phyloP scores from a whole-genome alignment of 2,888 invertebrate genomes.

The Mimas tiliae region DNA sequence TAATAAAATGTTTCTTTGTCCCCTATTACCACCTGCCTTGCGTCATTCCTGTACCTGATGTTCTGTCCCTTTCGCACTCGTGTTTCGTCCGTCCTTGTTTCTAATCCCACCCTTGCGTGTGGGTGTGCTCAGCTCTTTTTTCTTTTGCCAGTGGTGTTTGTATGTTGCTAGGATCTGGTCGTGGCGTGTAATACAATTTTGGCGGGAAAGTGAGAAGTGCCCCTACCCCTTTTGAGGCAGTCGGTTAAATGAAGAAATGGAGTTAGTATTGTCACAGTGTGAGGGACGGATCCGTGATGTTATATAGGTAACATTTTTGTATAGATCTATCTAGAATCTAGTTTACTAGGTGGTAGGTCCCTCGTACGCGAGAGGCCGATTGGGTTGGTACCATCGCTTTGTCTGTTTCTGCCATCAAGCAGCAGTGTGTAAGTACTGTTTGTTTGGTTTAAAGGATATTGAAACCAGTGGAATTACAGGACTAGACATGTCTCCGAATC shows the following conservation, averaged over 20 bases:
- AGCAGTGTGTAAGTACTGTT: too few species aligned
- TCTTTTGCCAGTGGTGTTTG: slow-evolving; percentile 58
- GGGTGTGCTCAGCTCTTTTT: slow-evolving; percentile 58
- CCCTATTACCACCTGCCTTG: slow-evolving; percentile 78
- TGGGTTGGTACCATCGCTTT: too few species aligned
- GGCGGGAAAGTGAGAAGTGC: slow-evolving; percentile 63
- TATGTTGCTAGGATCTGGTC: slow-evolving; percentile 56
- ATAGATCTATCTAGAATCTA: neutral
- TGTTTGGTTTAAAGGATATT: too few species aligned
- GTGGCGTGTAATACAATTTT: slow-evolving; percentile 61
- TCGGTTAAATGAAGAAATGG: slow-evolving; percentile 41
- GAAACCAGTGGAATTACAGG: too few species aligned
- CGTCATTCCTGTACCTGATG: slow-evolving; percentile 73
- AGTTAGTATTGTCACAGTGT: slow-evolving; percentile 10
- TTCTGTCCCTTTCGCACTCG: slow-evolving; percentile 59
- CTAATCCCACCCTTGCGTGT: slow-evolving; percentile 76
- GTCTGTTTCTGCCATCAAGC: too few species aligned
- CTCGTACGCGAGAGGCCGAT: too few species aligned
- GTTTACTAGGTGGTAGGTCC: too few species aligned
- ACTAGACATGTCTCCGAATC: too few species aligned
- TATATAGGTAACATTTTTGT: slow-evolving; percentile 66
- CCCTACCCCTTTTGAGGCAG: slow-evolving; percentile 28
- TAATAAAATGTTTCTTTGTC: slow-evolving; percentile 67
- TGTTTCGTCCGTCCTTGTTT: slow-evolving; percentile 59
- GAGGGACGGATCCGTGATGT: slow-evolving; percentile 70